Evolutionary conservation across 2,797 vertebrate species (phyloP).

Genomic region (Phataginus tetradactyla): DNA sequence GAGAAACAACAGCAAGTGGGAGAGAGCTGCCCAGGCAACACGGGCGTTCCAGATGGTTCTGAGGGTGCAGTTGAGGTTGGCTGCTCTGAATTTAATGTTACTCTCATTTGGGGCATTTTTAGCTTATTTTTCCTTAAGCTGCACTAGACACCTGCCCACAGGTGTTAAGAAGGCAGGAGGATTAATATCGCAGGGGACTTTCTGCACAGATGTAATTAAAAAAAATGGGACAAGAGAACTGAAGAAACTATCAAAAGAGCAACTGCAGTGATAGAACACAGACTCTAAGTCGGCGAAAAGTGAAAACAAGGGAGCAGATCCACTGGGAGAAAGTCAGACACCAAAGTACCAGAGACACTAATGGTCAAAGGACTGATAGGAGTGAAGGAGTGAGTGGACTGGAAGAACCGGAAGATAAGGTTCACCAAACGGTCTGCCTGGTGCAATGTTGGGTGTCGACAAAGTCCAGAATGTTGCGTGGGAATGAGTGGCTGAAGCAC

Average conservation of each 20-base stretch:
- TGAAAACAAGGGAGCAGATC: background rate
- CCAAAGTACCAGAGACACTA: background rate
- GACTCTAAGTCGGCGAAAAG: background rate
- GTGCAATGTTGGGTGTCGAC: background rate
- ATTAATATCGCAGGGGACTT: background rate
- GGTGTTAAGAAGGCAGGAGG: background rate
- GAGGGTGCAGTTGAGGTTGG: background rate
- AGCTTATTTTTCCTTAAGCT: background rate
- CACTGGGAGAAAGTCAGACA: background rate
- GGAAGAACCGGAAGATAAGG: background rate
- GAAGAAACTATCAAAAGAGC: background rate
- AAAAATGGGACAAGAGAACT: background rate
- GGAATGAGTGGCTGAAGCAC: background rate
- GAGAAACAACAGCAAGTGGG: background rate
- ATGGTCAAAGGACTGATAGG: background rate
- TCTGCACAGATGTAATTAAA: background rate
- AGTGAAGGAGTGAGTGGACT: background rate
- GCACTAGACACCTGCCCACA: background rate
- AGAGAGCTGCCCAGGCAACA: background rate
- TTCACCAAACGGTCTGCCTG: background rate
- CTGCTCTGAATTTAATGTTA: conserved; percentile 30
- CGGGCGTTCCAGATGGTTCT: background rate
- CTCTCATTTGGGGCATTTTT: background rate
- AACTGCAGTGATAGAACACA: background rate
- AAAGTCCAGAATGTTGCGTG: background rate